A percentile compares a stretch with the other conserved stretches of the same genome.
Conservation (phyloP, 2,888 invertebrate genomes). For the Elysia crispata region DNA sequence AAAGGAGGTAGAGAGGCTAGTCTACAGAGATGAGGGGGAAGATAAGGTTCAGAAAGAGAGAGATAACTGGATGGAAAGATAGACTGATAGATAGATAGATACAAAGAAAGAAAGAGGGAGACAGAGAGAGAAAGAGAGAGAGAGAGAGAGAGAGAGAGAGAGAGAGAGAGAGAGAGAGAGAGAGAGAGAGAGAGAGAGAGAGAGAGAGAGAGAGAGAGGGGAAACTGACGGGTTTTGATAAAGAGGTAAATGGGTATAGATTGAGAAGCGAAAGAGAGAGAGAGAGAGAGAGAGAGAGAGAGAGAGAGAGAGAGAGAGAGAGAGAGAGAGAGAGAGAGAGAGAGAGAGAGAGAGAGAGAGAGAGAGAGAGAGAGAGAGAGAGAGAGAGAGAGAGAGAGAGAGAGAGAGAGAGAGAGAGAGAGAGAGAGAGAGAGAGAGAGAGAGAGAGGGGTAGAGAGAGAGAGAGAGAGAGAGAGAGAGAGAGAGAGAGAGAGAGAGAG, state of each 20-base stretch:
- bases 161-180: background rate
- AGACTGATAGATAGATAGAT: background rate
- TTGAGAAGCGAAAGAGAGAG: no score
- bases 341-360: slow-evolving; percentile 42
- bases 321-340: slow-evolving; percentile 43
- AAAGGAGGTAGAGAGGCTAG: background rate
- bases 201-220: background rate
- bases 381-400: slow-evolving; percentile 38
- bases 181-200: background rate
- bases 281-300: background rate
- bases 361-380: slow-evolving; percentile 24
- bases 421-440: background rate
- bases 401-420: background rate
- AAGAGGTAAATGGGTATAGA: no score
- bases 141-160: background rate
- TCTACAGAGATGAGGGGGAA: background rate
- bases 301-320: slow-evolving; percentile 22
- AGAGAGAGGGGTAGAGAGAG: no score
- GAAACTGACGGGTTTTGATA: background rate
- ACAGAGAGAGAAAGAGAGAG: background rate
- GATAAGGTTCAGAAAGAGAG: background rate
- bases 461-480: no score
- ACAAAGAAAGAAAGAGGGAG: slow-evolving; percentile 10
- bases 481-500: no score
- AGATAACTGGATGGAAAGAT: background rate